These are phyloP conservation scores for Cactoblastis cactorum DNA, from an alignment of 2,888 invertebrate genomes.

Conservation along the genomic window DNA sequence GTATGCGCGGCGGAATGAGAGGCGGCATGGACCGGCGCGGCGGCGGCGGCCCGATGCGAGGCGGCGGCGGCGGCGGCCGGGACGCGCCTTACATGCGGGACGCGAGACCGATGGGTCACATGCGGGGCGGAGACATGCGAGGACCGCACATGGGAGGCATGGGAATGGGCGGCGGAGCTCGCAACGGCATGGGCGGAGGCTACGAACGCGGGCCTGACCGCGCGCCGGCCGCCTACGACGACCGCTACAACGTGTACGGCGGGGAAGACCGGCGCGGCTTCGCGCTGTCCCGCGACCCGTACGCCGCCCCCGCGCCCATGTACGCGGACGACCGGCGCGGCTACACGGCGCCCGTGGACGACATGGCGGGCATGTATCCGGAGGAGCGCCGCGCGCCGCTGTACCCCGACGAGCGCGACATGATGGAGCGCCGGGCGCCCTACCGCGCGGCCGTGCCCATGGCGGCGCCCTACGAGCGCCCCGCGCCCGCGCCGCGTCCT, in stretches of 20 bases:
- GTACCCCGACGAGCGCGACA: constrained; percentile 58
- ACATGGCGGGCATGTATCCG: constrained; percentile 38
- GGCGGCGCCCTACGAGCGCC: constrained; percentile 51
- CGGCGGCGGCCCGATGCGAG: constrained; percentile 65
- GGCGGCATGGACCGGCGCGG: constrained; percentile 56
- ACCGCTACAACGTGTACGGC: constrained; percentile 65
- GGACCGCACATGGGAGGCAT: constrained; percentile 64
- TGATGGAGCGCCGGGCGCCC: constrained; percentile 55
- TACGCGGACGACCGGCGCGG: constrained; percentile 47
- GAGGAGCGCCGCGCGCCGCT: constrained; percentile 55
- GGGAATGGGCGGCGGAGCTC: constrained; percentile 38
- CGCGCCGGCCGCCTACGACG: constrained; percentile 51
- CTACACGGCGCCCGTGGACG: constrained; percentile 33
- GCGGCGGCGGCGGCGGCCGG: constrained; percentile 31
- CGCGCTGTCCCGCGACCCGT: constrained; percentile 57
- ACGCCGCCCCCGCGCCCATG: constrained; percentile 54
- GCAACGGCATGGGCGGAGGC: constrained; percentile 43
- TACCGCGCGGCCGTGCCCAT: constrained; percentile 44
- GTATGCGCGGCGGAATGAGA: constrained; percentile 72
- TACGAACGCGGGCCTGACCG: constrained; percentile 57
- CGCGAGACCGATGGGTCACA: constrained; percentile 60
- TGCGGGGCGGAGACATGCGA: constrained; percentile 39
- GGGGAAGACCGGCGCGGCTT: constrained; percentile 70
- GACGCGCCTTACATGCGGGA: constrained; percentile 56
- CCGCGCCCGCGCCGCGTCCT: constrained; percentile 34